A percentile compares a stretch with the other conserved stretches of the same genome.
These are phyloP conservation scores for Chelon labrosus DNA, from an alignment of 2,797 vertebrate genomes.

Conservation along the genomic window DNA sequence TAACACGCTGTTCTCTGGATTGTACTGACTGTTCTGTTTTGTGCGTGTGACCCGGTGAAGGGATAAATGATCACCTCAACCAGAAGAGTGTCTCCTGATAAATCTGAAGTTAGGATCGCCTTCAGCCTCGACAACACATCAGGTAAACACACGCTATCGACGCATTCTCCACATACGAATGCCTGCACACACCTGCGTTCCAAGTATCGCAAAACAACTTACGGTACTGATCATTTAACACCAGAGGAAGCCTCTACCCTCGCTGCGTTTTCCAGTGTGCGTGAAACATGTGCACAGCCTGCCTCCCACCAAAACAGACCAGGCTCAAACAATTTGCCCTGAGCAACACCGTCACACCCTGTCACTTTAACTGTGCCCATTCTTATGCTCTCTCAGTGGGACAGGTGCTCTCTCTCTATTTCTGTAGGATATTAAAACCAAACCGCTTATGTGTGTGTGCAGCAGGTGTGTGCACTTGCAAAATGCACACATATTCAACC, in stretches of 20 bases:
- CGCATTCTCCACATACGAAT: not conserved
- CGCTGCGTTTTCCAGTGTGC: slow-evolving; percentile 68
- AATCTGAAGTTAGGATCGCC: slow-evolving; percentile 94
- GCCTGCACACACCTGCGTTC: slow-evolving; percentile 12
- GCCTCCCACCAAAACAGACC: slow-evolving; percentile 79
- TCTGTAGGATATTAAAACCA: slow-evolving; percentile 85
- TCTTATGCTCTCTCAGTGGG: slow-evolving; percentile 68
- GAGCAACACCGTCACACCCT: slow-evolving; percentile 43
- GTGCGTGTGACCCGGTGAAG: slow-evolving; percentile 73
- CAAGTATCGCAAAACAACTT: slow-evolving; percentile 35
- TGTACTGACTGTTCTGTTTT: slow-evolving; percentile 60
- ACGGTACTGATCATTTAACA: slow-evolving; percentile 45
- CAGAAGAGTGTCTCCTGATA: slow-evolving; percentile 94
- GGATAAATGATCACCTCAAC: slow-evolving; percentile 99
- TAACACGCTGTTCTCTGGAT: not conserved
- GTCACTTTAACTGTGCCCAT: slow-evolving; percentile 78
- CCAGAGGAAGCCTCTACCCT: slow-evolving; percentile 49
- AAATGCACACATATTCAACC: slow-evolving; percentile 17
- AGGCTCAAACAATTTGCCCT: slow-evolving; percentile 22
- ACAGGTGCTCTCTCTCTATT: slow-evolving; percentile 87
- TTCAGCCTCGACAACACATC: slow-evolving; percentile 93
- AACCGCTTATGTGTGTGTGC: slow-evolving; percentile 62
- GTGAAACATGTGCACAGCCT: slow-evolving; percentile 69
- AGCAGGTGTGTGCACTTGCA: slow-evolving; percentile 43
- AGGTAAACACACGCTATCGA: slow-evolving; percentile 82